Percentiles rank a stretch among this genome's conserved stretches.
These are phyloP conservation scores for Cotesia congregata DNA, from an alignment of 2,888 invertebrate genomes.

Conservation along the genomic window DNA sequence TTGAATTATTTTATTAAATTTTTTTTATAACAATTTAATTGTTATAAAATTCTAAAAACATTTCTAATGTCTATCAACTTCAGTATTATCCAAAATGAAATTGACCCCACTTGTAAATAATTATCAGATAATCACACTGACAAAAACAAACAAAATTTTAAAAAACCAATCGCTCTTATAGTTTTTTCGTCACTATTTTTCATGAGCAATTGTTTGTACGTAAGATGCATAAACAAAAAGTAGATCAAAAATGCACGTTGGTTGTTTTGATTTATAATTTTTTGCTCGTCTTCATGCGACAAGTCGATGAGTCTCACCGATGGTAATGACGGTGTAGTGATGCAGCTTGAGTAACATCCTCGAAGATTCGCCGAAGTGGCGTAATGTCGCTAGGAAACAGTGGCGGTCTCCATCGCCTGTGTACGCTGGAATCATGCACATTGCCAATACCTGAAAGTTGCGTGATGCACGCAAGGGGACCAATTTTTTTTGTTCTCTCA, in stretches of 20 bases:
- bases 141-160: not conserved
- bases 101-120: not conserved
- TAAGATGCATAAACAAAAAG: slow-evolving; percentile 33
- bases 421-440: slow-evolving; percentile 73
- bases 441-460: slow-evolving; percentile 43
- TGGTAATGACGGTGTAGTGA: slow-evolving; percentile 68
- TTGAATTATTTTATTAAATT: too few relatives aligned
- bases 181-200: slow-evolving; percentile 32
- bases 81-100: not conserved
- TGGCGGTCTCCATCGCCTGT: slow-evolving; percentile 88
- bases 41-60: too few relatives aligned
- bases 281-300: slow-evolving; percentile 20
- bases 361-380: slow-evolving; percentile 83
- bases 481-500: slow-evolving; percentile 26
- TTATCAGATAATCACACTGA: not conserved
- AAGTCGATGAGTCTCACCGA: slow-evolving; percentile 58
- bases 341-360: slow-evolving; percentile 75
- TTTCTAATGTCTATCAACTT: too few relatives aligned
- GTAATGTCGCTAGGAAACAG: slow-evolving; percentile 85
- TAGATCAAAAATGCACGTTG: slow-evolving; percentile 25
- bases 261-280: slow-evolving; percentile 27
- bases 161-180: slow-evolving; percentile 10
- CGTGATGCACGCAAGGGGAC: slow-evolving; percentile 33
- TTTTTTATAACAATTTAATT: too few relatives aligned
- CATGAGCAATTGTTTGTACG: slow-evolving; percentile 30